phyloP scores from a whole-genome alignment of 2,888 invertebrate genomes.

The Drosophila subquinaria region DNA sequence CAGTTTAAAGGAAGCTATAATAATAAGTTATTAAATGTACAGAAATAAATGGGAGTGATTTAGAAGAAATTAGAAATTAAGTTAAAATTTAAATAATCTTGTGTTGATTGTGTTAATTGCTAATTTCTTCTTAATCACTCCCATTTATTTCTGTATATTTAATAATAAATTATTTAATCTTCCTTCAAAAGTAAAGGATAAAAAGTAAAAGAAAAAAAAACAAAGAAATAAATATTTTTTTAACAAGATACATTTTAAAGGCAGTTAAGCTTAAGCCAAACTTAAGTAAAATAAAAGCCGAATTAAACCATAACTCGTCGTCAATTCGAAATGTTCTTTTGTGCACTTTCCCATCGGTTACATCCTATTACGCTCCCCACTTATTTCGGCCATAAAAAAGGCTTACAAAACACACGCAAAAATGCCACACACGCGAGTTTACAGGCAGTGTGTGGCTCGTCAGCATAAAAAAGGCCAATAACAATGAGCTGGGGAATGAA shows the following conservation, averaged over 20 bases:
- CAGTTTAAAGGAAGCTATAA: too few species aligned
- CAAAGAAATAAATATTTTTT: background rate
- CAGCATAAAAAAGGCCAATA: conserved; percentile 46
- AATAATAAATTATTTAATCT: too few species aligned
- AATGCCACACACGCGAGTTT: conserved; percentile 54
- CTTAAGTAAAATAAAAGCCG: conserved; percentile 32
- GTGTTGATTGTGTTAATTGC: too few species aligned
- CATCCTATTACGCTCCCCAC: conserved; percentile 64
- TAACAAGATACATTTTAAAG: background rate
- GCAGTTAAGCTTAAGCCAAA: background rate
- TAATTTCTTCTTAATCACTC: too few species aligned
- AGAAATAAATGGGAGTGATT: too few species aligned
- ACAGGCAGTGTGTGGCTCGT: conserved; percentile 48
- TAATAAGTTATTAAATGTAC: too few species aligned
- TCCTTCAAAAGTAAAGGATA: too few species aligned
- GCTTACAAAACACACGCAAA: conserved; percentile 66
- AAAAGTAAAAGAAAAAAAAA: background rate
- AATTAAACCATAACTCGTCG: conserved; percentile 72
- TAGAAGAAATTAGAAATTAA: too few species aligned
- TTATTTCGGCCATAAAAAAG: conserved; percentile 48
- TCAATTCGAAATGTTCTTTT: conserved; percentile 43
- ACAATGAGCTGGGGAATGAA: conserved; percentile 1
- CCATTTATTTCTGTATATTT: too few species aligned
- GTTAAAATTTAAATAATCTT: too few species aligned
- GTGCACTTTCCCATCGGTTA: conserved; percentile 64